A percentile compares a stretch with the other conserved stretches of the same genome.
Conservation (phyloP, 2,888 invertebrate species). For the Melipona bicolor region DNA sequence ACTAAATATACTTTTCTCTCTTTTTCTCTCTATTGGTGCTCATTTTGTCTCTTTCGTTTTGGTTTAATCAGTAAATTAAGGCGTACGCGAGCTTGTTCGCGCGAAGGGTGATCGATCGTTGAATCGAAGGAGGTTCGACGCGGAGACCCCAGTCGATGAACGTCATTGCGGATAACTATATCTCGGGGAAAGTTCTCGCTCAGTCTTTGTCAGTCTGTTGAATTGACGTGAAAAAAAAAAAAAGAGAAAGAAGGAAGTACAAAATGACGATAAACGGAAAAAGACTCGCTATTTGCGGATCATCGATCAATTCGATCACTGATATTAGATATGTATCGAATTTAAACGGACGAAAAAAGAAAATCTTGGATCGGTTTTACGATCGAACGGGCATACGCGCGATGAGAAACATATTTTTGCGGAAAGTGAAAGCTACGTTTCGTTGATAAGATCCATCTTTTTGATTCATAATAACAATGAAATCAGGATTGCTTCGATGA, state of each 20-base stretch:
- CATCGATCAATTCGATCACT: not conserved
- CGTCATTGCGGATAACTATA: not conserved
- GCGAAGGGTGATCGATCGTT: not conserved
- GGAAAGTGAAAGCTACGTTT: conserved; percentile 16
- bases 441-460: not conserved
- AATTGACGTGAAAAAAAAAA: conserved; percentile 22
- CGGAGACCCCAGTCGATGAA: not conserved
- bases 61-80: conserved; percentile 8
- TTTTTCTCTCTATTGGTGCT: not conserved
- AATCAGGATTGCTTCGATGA: not conserved
- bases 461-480: not conserved
- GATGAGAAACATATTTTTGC: not conserved
- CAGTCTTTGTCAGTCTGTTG: conserved; percentile 50
- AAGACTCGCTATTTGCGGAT: too few species aligned
- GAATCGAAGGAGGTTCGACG: not conserved
- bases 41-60: not conserved
- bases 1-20: conserved; percentile 39
- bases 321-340: not conserved
- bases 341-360: conserved; percentile 10
- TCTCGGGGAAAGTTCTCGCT: conserved; percentile 11
- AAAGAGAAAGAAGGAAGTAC: not conserved
- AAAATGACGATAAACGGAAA: not conserved
- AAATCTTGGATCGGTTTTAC: conserved; percentile 31
- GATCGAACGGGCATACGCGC: not conserved
- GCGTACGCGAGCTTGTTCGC: conserved; percentile 15